phyloP scores from a whole-genome alignment of 2,113 vertebrate species.

The Mormyrus iriodes region DNA sequence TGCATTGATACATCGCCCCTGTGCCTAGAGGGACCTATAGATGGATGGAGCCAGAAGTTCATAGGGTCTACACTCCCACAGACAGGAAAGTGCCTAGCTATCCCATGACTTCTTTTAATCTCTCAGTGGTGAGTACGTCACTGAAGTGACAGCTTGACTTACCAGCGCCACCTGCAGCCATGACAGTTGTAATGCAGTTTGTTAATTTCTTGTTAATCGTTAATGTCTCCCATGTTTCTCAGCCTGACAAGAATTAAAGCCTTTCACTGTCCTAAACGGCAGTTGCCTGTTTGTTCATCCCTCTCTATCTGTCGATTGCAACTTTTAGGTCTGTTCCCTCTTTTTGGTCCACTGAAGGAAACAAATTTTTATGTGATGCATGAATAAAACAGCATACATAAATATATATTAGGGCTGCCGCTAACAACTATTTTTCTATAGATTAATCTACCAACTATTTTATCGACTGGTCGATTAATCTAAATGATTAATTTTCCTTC shows the following conservation, averaged over 20 bases:
- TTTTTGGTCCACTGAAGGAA: background rate
- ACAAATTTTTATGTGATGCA: background rate
- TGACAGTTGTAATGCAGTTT: background rate
- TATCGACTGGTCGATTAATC: too few species aligned
- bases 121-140: background rate
- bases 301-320: background rate
- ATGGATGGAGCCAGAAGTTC: background rate
- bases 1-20: background rate
- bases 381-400: background rate
- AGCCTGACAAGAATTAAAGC: background rate
- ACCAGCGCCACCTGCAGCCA: background rate
- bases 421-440: too few species aligned
- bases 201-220: too few species aligned
- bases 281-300: too few species aligned
- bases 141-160: background rate
- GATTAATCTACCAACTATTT: too few species aligned
- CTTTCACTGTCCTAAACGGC: background rate
- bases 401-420: too few species aligned
- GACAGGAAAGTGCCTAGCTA: background rate
- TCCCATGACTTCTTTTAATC: background rate
- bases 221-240: background rate
- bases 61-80: background rate
- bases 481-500: too few species aligned
- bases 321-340: background rate
- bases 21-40: background rate